phyloP scores from a whole-genome alignment of 2,888 invertebrate genomes.

The Callyntrura guangdongensis region DNA sequence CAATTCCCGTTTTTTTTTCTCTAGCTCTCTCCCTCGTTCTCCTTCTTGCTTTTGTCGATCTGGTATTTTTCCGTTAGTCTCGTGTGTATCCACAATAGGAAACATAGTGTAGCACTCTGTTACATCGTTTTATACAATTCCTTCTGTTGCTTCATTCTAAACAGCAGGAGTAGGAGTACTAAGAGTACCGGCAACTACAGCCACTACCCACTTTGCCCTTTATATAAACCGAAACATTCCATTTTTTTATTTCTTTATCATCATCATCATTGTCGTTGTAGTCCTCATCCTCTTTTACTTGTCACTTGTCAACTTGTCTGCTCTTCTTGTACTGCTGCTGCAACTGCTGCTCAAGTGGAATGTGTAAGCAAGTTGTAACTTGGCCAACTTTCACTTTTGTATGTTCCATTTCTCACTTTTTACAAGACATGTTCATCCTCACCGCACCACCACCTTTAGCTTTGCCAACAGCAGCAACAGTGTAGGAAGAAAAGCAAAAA shows the following conservation, averaged over 20 bases:
- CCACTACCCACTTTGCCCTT: neutral
- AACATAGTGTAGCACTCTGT: slow-evolving; percentile 37
- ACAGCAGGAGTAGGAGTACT: neutral
- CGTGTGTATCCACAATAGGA: no score
- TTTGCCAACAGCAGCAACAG: neutral
- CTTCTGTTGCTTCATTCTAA: slow-evolving; percentile 8
- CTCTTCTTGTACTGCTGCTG: neutral
- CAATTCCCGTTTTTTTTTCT: slow-evolving; percentile 43
- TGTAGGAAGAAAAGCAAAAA: neutral
- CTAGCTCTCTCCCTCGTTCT: slow-evolving; percentile 38
- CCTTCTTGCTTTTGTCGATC: neutral
- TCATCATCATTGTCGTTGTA: no score
- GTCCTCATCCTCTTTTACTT: no score
- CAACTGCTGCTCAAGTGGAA: neutral
- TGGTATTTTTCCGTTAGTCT: no score
- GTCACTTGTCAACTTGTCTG: neutral
- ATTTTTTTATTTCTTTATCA: no score
- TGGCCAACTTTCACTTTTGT: slow-evolving; percentile 37
- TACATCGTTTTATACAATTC: neutral
- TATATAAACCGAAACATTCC: neutral
- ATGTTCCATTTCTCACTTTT: slow-evolving; percentile 48
- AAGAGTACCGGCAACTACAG: neutral
- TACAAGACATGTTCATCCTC: neutral
- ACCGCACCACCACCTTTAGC: neutral
- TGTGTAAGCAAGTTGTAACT: slow-evolving; percentile 3